Evolutionary conservation across 2,888 invertebrate genomes (phyloP).

Genomic region (Apodemia duryi): DNA sequence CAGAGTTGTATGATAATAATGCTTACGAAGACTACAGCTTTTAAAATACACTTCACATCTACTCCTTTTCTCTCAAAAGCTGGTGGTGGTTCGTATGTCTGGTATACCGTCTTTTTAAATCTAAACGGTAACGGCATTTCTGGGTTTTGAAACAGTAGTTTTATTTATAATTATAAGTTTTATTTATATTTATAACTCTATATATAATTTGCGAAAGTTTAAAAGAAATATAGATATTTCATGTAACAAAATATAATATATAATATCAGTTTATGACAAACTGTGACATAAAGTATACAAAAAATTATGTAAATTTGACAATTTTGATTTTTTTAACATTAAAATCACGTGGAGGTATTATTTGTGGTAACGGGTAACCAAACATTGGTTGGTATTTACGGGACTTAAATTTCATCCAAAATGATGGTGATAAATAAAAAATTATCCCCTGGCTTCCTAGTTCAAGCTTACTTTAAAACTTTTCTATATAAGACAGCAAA

Average conservation of each 20-base stretch:
- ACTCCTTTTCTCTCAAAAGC: slow-evolving; percentile 31
- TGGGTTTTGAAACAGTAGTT: background rate
- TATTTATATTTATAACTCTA: background rate
- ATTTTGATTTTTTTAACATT: background rate
- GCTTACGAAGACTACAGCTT: slow-evolving; percentile 36
- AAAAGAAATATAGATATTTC: background rate
- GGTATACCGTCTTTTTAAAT: slow-evolving; percentile 32
- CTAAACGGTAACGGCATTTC: slow-evolving; percentile 41
- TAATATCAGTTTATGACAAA: background rate
- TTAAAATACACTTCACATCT: slow-evolving; percentile 44
- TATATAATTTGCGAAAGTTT: background rate
- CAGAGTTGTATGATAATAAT: slow-evolving; percentile 45
- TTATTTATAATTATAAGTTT: too few species aligned
- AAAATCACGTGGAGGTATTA: background rate
- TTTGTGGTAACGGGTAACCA: background rate
- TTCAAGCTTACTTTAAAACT: too few species aligned
- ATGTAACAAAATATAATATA: background rate
- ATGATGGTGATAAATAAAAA: too few species aligned
- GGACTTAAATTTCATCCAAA: too few species aligned
- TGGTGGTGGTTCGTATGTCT: slow-evolving; percentile 23
- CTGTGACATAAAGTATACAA: too few species aligned
- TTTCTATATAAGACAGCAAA: too few species aligned
- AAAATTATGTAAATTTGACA: background rate
- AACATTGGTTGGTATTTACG: too few species aligned
- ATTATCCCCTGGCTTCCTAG: too few species aligned